These are phyloP conservation scores for Sardina pilchardus DNA, from an alignment of 2,113 vertebrate species.

Conservation along the genomic window DNA sequence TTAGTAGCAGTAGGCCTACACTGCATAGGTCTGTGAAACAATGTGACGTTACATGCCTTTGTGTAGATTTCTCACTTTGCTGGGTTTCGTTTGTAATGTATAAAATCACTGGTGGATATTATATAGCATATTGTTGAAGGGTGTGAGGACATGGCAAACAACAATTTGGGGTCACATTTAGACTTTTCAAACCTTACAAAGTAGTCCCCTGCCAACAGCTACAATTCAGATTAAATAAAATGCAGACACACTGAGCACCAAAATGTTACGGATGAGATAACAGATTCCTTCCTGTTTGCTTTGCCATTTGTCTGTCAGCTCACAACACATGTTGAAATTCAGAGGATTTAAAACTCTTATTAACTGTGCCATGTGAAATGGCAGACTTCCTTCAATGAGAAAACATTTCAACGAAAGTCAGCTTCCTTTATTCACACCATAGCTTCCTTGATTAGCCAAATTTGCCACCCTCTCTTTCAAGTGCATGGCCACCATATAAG, in stretches of 20 bases:
- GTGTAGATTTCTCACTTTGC: not conserved
- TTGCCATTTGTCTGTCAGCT: slow-evolving; percentile 62
- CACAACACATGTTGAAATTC: slow-evolving; percentile 49
- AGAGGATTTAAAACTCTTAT: slow-evolving; percentile 58
- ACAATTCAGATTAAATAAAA: not conserved
- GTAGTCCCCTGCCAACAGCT: not conserved
- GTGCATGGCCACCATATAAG: slow-evolving; percentile 75
- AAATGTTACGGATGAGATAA: not conserved
- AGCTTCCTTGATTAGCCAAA: slow-evolving; percentile 67
- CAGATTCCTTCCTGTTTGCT: slow-evolving; percentile 33
- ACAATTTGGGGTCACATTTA: not conserved
- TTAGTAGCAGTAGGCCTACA: not conserved
- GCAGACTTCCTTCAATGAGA: slow-evolving; percentile 65
- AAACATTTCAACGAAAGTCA: slow-evolving; percentile 55
- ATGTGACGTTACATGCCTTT: not conserved
- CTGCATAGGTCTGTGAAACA: not conserved
- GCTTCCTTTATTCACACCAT: slow-evolving; percentile 57
- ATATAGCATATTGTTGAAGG: not conserved
- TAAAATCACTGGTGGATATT: not conserved
- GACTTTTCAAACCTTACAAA: not conserved
- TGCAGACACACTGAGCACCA: not conserved
- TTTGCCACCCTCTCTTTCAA: slow-evolving; percentile 75
- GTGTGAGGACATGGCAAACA: not conserved
- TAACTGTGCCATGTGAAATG: slow-evolving; percentile 63
- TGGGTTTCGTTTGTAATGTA: not conserved